Evolutionary conservation across 1,140 invertebrate species (phyloP), one percentile per base, ranked within the genome.

Genomic region (Acromyrmex heyeri): DNA sequence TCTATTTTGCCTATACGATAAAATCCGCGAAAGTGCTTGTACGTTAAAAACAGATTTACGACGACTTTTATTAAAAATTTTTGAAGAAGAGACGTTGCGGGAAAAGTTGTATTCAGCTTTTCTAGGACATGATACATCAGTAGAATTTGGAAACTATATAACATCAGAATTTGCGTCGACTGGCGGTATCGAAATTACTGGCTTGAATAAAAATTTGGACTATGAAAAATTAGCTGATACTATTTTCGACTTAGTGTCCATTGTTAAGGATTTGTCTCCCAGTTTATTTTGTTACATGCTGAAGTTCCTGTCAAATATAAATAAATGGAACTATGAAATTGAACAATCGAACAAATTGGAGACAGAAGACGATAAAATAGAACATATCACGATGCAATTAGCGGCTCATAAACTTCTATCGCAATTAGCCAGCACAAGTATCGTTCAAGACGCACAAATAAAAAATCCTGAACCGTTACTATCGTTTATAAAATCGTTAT

Each of bases 1-100:
- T 30, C 88, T 96, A 30, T 95, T 96, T 90, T 91, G 86, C 65
- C 75, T 96, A 1, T 93, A 95, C 65, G 65, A 88, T 5, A 93
- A 93, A 89, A 86, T 92, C 0, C 72, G 88, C 4, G 70, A 90
- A 69, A 95, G 95, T 89, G 88, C 93, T 89, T 95, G 90, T 30
- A 4, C 87, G 30, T 76, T 94, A 18, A 91, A 92, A 69, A 76
- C 62, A 0, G 93, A 94, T 90, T 87, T 95, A 1, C 89, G 89
- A 81, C 90, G 94, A 82, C 81, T 96, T 14, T 53, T 95, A 10
- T 82, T 94, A 5, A 86, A 90, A 87, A 90, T 95, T 64, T 76
- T 96, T 0, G 59, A 83, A 3, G 44, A 92, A 21, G 82, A 92
- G 12, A 34, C 87, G 1, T 65, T 38, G 21, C 79, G 82, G 27